Evolutionary conservation across 2,888 invertebrate genomes (phyloP), one percentile per base, ranked within the genome.

Genomic region (Pimpla rufipes): DNA sequence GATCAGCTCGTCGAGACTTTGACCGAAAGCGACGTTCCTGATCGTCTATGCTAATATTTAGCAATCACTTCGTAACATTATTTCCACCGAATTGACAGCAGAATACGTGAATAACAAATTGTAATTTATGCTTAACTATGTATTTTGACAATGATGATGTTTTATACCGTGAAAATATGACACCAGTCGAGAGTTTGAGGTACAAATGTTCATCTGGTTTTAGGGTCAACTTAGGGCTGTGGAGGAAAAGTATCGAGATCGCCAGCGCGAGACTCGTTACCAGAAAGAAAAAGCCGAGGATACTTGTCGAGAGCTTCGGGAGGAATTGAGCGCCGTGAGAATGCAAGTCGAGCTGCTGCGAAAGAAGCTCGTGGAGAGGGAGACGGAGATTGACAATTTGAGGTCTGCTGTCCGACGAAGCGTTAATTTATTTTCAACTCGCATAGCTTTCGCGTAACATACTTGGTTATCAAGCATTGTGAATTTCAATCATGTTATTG

Each of bases 371-470:
- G 89, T 88, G 0, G 91, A 92, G 73, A 88, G 90, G n/a, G 92
- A 93, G 59, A 88, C 89, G 13, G 92, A 91, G 78, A 89, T 93
- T 23, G 87, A 90, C 47, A 87, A 84, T n/a, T 79, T 91, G 2
- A 91, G 87, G 91, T 91, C 18, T 16, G 62, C 29, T 3, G 11
- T 37, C 10, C 8, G 35, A 21, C 11, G 13, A 66, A 37, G 10
- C 18, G 18, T 11, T 18, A 0, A 16, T 16, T 52, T 18, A 35
- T 37, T n/a, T n/a, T n/a, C n/a, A n/a, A n/a, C n/a, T n/a, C n/a
- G n/a, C n/a, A n/a, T n/a, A n/a, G n/a, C n/a, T n/a, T n/a, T n/a
- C n/a, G n/a, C n/a, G n/a, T n/a, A n/a, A n/a, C n/a, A n/a, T n/a
- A n/a, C n/a, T n/a, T n/a, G n/a, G n/a, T n/a, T n/a, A n/a, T n/a